Evolutionary conservation across 2,888 invertebrate genomes (phyloP), one percentile per base, ranked within the genome.

Genomic region (Sinopyrophorus schimmeli): DNA sequence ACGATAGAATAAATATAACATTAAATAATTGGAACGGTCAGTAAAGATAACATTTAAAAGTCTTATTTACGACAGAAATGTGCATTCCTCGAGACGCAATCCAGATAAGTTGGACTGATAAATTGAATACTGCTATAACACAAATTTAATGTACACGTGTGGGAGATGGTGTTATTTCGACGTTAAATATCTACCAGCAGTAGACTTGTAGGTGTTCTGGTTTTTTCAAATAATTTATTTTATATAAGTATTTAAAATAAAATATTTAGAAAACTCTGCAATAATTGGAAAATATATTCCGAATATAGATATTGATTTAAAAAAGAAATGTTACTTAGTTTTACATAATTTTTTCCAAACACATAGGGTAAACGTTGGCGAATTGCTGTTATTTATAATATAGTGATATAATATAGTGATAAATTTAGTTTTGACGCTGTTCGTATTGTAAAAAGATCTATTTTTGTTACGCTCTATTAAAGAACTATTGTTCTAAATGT

Each of bases 121-220:
- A 59, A 60, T 60, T 60, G 58, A 60, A 60, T 57, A 58, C 55
- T 56, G 59, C 58, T 53, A 60, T 60, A 60, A 60, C 60, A 60
- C 60, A 58, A 58, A 58, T 60, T 60, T 60, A 58, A 60, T 60
- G 57, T 57, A 54, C 43, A 37, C 49, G 59, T 56, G 58, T 59
- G 59, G 56, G 58, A 55, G 57, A 51, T 39, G 50, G 44, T 31
- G 32, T 50, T 50, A 21, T 39, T 39, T 31, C 30, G 44, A 40
- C 44, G 28, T 18, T 30, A 17, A n/a, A n/a, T 44, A 43, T 48
- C 48, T 53, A 53, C 49, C 53, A 48, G 40, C 35, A 24, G 18
- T 24, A 47, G 26, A 40, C 39, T 47, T 48, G 48, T 53, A 35
- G 44, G 40, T 37, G 23, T 44, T 44, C 12, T 32, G 34, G 20